A percentile compares a stretch with the other conserved stretches of the same genome.
Conservation (phyloP, 1,140 invertebrate species). For the Bombus confusus region DNA sequence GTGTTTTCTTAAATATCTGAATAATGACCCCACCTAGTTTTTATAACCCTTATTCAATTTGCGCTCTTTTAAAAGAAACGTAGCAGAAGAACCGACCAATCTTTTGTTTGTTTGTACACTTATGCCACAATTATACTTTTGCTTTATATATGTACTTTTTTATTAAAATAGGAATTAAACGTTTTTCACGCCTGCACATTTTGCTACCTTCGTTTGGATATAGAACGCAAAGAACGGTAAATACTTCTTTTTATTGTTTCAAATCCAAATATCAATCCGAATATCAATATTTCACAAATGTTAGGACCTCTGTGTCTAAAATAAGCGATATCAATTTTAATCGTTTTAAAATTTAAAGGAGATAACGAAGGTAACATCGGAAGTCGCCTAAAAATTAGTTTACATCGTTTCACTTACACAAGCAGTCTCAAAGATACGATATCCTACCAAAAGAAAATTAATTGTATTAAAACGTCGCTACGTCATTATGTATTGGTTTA, state of each 20-base stretch:
- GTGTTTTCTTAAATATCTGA: neutral
- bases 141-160: constrained; percentile 4
- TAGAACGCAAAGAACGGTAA: neutral
- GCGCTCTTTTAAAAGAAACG: neutral
- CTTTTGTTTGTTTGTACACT: constrained; percentile 39
- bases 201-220: constrained; percentile 38
- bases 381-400: constrained; percentile 47
- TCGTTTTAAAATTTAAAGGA: neutral
- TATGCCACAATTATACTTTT: constrained; percentile 36
- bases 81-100: constrained; percentile 27
- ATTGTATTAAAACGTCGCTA: constrained; percentile 39
- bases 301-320: neutral
- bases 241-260: neutral
- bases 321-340: neutral
- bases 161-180: constrained; percentile 41
- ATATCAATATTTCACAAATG: neutral
- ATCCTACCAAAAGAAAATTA: constrained; percentile 16
- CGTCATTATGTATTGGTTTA: constrained; percentile 24
- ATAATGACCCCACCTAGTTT: constrained; percentile 15
- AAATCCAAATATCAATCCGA: neutral
- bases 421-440: constrained; percentile 33
- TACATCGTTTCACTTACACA: constrained; percentile 36
- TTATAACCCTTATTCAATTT: constrained; percentile 28
- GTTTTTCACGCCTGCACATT: constrained; percentile 35
- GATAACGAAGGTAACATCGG: constrained; percentile 52